phyloP scores from a whole-genome alignment of 2,113 vertebrate genomes.

The Oncorhynchus keta region DNA sequence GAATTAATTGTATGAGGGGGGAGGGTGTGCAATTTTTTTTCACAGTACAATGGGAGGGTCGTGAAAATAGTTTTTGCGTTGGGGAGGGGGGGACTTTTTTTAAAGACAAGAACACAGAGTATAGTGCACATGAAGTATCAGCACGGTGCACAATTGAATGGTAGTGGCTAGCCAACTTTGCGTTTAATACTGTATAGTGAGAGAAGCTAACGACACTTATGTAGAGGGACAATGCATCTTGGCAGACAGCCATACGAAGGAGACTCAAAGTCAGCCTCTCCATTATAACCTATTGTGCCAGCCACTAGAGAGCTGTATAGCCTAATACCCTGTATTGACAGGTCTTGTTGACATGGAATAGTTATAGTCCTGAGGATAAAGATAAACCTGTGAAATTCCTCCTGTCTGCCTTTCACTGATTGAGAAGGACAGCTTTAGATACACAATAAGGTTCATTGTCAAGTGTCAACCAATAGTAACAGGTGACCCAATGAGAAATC shows the following conservation, averaged over 20 bases:
- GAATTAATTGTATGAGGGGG: too few relatives aligned
- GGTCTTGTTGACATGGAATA: conserved; percentile 46
- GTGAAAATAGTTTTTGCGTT: too few relatives aligned
- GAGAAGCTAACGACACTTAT: neutral
- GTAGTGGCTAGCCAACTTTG: too few relatives aligned
- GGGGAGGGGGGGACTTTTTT: too few relatives aligned
- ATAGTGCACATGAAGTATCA: neutral
- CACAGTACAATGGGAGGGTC: too few relatives aligned
- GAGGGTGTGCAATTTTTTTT: too few relatives aligned
- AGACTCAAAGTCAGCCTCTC: conserved; percentile 50
- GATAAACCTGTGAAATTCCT: conserved; percentile 72
- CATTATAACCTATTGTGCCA: conserved; percentile 16
- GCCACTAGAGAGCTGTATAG: conserved; percentile 9
- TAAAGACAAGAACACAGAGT: too few relatives aligned
- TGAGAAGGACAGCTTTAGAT: conserved; percentile 48
- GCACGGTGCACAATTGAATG: neutral
- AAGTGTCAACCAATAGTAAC: conserved; percentile 40
- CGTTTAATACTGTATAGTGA: neutral
- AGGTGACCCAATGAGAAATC: conserved; percentile 19
- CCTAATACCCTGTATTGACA: conserved; percentile 34
- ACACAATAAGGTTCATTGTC: conserved; percentile 17
- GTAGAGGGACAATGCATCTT: neutral
- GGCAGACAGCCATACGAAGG: conserved; percentile 44
- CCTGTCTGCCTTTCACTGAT: conserved; percentile 53
- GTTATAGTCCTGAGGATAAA: conserved; percentile 66